Evolutionary conservation across 2,888 invertebrate species (phyloP), one percentile per base, ranked within the genome.

Genomic region (Pheosia tremula): DNA sequence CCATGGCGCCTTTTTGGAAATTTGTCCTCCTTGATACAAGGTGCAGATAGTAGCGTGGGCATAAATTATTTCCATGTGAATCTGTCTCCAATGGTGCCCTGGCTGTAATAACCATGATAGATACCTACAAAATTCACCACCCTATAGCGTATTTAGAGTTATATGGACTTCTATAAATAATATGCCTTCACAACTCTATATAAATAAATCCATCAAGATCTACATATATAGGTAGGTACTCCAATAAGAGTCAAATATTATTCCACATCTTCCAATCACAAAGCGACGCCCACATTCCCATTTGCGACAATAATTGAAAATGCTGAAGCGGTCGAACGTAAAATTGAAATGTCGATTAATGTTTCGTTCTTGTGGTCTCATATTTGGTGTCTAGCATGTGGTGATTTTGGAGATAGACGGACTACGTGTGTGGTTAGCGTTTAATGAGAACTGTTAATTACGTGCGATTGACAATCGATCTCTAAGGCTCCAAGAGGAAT

Each of bases 281-380:
- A 13, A 49, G 49, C 13, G 7, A 6, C 13, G 39, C 56, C 43
- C 56, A 54, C 53, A 60, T 58, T 64, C 65, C 69, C 71, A 72
- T 72, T 76, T 65, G 68, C 71, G 67, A 66, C 71, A 65, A 67
- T 63, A 74, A 77, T 74, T 77, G 68, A 66, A 59, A 66, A 60
- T 65, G 61, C 57, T 60, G 43, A 7, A 61, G 36, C 53, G 24
- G 13, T 54, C 39, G 41, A 60, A 56, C 53, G 61, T 69, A 58
- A 70, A 74, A 71, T 67, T 71, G 61, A 65, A 72, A 71, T 69
- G 57, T 63, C 66, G 68, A 75, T 75, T 73, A 75, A 60, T 63
- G 71, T 62, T 63, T 71, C 72, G 68, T 75, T 65, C 43, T 57
- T 9, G 66, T 36, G 67, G 70, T 61, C 39, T 36, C 65, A 69